Conservation (phyloP, 2,888 invertebrate genomes). For the Orgyia antiqua region DNA sequence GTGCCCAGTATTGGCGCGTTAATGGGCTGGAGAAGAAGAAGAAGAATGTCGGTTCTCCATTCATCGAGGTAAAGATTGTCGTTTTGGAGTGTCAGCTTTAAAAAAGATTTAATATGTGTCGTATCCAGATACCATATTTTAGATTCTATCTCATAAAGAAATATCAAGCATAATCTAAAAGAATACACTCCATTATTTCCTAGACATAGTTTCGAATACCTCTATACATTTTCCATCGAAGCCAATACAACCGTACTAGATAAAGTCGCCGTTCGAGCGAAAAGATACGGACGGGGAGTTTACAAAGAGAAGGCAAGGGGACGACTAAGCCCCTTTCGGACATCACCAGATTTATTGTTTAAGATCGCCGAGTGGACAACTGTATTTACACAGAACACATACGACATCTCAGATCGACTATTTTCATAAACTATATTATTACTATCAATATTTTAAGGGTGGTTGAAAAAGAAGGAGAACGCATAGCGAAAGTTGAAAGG, state of each 20-base stretch:
- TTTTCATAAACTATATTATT: conserved; percentile 1
- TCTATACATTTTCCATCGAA: conserved; percentile 40
- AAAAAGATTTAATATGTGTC: too few relatives aligned
- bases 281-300: conserved; percentile 56
- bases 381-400: conserved; percentile 22
- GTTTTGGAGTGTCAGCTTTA: too few relatives aligned
- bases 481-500: too few relatives aligned
- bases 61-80: too few relatives aligned
- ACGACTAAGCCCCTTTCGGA: conserved; percentile 33
- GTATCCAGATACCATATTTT: too few relatives aligned
- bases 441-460: too few relatives aligned
- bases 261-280: conserved; percentile 45
- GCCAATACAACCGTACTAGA: conserved; percentile 35
- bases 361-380: conserved; percentile 46
- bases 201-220: background rate
- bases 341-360: conserved; percentile 56
- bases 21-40: too few relatives aligned
- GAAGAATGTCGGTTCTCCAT: too few relatives aligned
- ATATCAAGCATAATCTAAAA: background rate
- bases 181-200: background rate
- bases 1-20: too few relatives aligned
- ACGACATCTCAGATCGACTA: conserved; percentile 5
- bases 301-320: conserved; percentile 35
- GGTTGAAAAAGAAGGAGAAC: too few relatives aligned
- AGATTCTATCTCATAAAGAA: too few relatives aligned